Evolutionary conservation across 2,113 vertebrate species (phyloP).

Genomic region (Oryzias woworae): DNA sequence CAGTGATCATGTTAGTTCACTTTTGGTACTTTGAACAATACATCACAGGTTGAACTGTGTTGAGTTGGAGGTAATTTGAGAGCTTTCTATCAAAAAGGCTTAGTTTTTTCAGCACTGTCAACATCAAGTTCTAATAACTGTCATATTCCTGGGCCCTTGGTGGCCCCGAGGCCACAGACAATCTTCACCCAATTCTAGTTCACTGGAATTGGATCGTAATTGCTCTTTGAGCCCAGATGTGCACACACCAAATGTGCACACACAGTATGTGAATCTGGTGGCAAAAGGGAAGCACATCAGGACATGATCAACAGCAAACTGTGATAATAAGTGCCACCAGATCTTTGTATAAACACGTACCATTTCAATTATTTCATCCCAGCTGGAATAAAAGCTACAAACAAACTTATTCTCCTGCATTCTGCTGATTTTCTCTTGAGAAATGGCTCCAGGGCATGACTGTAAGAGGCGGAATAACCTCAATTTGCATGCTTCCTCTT

Average conservation of each 20-base stretch:
- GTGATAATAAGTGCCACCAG: slow-evolving; percentile 42
- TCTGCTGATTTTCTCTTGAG: slow-evolving; percentile 14
- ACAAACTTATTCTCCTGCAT: slow-evolving; percentile 25
- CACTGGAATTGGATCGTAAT: slow-evolving; percentile 40
- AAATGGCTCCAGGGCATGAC: slow-evolving; percentile 32
- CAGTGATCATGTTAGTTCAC: neutral
- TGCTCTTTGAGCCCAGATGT: slow-evolving; percentile 27
- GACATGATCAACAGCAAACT: slow-evolving; percentile 19
- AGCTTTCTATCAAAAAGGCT: neutral
- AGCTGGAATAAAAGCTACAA: slow-evolving; percentile 33
- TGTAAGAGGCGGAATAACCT: slow-evolving; percentile 52
- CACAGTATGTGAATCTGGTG: slow-evolving; percentile 4
- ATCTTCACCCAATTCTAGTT: slow-evolving; percentile 20
- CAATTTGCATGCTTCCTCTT: slow-evolving; percentile 39
- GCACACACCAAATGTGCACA: slow-evolving; percentile 12
- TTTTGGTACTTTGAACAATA: slow-evolving; percentile 5
- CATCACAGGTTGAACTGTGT: neutral
- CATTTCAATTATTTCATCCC: slow-evolving; percentile 56
- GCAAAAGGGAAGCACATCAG: slow-evolving; percentile 16
- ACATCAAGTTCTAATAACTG: slow-evolving; percentile 31
- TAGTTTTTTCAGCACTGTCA: slow-evolving; percentile 11
- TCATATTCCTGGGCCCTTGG: slow-evolving; percentile 21
- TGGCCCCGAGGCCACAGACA: slow-evolving; percentile 29
- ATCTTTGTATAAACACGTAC: slow-evolving; percentile 38
- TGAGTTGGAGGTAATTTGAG: slow-evolving; percentile 15